These are phyloP conservation scores for Pyrocoelia pectoralis DNA, from an alignment of 2,888 invertebrate genomes.

Conservation along the genomic window DNA sequence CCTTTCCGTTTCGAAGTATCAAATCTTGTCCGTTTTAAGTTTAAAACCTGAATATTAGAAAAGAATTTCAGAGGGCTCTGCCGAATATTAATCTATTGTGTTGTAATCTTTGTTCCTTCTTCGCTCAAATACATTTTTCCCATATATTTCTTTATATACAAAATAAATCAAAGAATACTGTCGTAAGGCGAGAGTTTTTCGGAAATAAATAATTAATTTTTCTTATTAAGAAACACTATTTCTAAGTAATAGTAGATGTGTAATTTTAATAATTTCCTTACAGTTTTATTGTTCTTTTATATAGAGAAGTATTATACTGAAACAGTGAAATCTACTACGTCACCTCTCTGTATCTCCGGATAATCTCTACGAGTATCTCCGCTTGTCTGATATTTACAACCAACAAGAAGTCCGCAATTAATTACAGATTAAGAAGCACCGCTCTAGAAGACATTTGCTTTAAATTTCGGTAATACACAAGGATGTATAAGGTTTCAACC, in stretches of 20 bases:
- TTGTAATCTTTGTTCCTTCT: not conserved
- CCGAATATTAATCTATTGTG: slow-evolving; percentile 1
- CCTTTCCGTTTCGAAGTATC: not conserved
- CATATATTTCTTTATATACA: not conserved
- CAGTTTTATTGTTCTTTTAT: no score
- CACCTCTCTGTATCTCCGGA: not conserved
- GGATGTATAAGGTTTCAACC: not conserved
- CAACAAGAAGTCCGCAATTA: slow-evolving; percentile 1
- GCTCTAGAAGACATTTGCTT: slow-evolving; percentile 1
- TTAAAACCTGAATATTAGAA: slow-evolving; percentile 1
- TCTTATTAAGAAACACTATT: not conserved
- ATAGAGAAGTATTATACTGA: not conserved
- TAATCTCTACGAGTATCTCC: not conserved
- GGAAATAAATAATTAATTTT: slow-evolving; percentile 5
- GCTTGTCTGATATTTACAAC: slow-evolving; percentile 1
- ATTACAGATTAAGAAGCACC: slow-evolving; percentile 1
- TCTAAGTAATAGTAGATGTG: not conserved
- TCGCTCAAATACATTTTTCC: not conserved
- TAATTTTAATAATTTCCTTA: not conserved
- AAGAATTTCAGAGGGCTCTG: not conserved
- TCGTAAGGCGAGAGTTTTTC: not conserved
- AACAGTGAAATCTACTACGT: not conserved
- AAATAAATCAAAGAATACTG: not conserved
- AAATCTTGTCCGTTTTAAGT: not conserved
- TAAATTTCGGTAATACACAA: not conserved